Evolutionary conservation across 2,797 vertebrate genomes (phyloP), one percentile per base, ranked within the genome.

Genomic region (Ctenopoma kingsleyae): DNA sequence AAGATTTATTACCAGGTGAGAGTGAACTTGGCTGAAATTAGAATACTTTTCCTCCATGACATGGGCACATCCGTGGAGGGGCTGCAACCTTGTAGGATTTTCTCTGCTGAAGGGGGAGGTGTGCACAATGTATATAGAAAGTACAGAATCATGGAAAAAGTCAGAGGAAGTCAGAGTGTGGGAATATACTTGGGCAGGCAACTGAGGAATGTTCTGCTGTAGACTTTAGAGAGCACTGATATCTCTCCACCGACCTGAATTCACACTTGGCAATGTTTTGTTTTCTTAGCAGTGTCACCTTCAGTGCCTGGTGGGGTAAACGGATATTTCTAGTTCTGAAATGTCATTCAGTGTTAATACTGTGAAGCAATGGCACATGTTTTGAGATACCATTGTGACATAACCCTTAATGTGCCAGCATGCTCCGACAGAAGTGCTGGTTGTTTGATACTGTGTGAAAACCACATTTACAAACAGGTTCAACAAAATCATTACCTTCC

Each of bases 251-350:
- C 91, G 85, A 82, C 89, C 89, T 90, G 82, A 86, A 91, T 92
- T 91, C 87, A 86, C 78, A 68, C 87, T 65, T 78, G 77, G 6
- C 70, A 51, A 61, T 80, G 76, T 88, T 93, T 89, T 86, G 92
- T 93, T 91, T 89, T 82, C 88, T 91, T 89, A 93, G 89, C 81
- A 67, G 91, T 90, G 91, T 94, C 93, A 93, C 93, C 89, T 93
- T 93, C 90, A 91, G 67, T 77, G 71, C 84, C 81, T 68, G 54
- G 54, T 22, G 17, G 35, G 57, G 60, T 66, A 73, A 83, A 78
- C 67, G 25, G 51, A 67, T 63, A 73, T 74, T 70, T 76, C 51
- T 72, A 74, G 48, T 44, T 27, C 13, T 66, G 27, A 53, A 60
- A 52, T 67, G 59, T 64, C 62, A 73, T 82, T 76, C 53, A 56